Conservation (phyloP, 2,113 vertebrate species). For the Hypocryptadius cinnamomeus region DNA sequence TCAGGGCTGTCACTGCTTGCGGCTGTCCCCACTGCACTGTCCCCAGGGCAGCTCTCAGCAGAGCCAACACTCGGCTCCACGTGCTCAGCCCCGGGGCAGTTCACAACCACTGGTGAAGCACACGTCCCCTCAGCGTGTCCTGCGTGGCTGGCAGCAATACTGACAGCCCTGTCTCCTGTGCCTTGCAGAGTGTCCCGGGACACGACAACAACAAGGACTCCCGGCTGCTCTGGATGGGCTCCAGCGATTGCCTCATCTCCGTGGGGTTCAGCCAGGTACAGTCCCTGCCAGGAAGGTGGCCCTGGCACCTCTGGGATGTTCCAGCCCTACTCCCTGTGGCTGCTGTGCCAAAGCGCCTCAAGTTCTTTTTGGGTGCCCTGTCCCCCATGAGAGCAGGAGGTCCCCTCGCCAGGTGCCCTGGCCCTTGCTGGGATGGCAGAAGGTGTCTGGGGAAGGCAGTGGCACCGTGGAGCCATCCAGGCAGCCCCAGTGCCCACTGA, state of each 20-base stretch:
- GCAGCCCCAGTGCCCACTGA: not conserved
- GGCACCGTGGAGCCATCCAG: fast-evolving
- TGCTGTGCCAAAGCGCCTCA: not conserved
- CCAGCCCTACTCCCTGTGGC: not conserved
- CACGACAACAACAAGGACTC: slow-evolving; percentile 85
- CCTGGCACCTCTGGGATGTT: not conserved
- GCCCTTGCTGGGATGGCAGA: not conserved
- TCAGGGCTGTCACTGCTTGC: not conserved
- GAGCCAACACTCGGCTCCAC: fast-evolving
- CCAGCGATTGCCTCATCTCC: slow-evolving; percentile 77
- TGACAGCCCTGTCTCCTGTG: not conserved
- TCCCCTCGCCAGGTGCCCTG: fast-evolving
- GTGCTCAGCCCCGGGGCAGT: fast-evolving
- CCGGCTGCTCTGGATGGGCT: slow-evolving; percentile 80
- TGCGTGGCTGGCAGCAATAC: fast-evolving
- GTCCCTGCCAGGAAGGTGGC: not conserved
- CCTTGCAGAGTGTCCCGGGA: slow-evolving; percentile 72
- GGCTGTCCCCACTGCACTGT: not conserved
- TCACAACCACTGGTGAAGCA: not conserved
- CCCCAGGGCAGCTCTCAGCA: not conserved
- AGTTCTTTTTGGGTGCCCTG: not conserved
- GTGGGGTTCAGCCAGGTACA: slow-evolving; percentile 88
- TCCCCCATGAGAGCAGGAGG: not conserved
- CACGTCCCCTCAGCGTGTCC: fast-evolving
- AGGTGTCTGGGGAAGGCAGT: not conserved